Evolutionary conservation across 2,113 vertebrate genomes (phyloP).

Genomic region (Phalacrocorax pelagicus): DNA sequence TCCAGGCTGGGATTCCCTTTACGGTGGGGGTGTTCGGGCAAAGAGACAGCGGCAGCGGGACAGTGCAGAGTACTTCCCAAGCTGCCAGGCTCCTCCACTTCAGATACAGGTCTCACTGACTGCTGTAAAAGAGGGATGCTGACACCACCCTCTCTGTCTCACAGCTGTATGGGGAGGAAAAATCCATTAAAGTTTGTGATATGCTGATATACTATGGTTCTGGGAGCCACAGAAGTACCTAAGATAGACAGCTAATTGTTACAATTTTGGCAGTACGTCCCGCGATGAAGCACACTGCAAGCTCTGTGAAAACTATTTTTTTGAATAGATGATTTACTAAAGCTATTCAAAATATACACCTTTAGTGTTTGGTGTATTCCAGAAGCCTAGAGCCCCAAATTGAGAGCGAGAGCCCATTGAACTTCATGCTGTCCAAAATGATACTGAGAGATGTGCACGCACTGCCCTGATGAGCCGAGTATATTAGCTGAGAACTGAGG

Average conservation of each 20-base stretch:
- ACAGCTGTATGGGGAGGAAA: constrained; percentile 3
- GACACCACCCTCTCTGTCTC: not conserved
- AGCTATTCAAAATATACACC: constrained; percentile 23
- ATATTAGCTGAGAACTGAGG: not conserved
- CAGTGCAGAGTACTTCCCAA: not conserved
- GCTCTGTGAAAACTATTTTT: not conserved
- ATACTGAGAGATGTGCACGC: not conserved
- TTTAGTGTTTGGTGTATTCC: constrained; percentile 4
- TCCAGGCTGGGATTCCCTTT: not conserved
- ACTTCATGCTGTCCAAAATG: constrained; percentile 13
- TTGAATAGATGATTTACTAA: constrained; percentile 24
- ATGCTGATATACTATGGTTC: not conserved
- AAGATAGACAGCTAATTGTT: constrained; percentile 60
- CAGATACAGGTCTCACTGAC: not conserved
- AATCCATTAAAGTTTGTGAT: constrained; percentile 32
- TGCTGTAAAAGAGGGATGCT: not conserved
- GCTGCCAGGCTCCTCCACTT: not conserved
- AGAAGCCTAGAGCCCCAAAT: constrained; percentile 3
- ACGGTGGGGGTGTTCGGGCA: fast-evolving
- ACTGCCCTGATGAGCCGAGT: not conserved
- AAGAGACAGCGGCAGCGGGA: not conserved
- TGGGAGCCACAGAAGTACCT: constrained; percentile 41
- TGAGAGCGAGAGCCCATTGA: not conserved
- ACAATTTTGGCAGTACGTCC: constrained; percentile 35
- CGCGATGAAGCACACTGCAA: not conserved